phyloP scores from a whole-genome alignment of 2,888 invertebrate genomes.

The Prosopocoilus inquinatus region DNA sequence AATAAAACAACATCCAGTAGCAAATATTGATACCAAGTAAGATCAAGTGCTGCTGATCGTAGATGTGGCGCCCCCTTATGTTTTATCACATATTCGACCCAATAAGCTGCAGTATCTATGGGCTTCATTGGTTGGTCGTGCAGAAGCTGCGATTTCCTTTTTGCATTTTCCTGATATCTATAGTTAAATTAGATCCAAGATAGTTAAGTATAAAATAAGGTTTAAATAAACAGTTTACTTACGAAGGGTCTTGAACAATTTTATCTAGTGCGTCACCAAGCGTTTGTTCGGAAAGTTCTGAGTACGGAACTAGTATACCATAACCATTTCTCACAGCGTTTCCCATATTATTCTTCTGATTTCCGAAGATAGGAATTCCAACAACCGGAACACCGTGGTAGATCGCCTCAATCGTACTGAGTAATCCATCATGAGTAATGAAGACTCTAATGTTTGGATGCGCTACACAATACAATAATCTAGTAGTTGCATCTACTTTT shows the following conservation, averaged over 20 bases:
- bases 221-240: constrained; percentile 16
- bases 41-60: constrained; percentile 30
- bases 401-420: too few relatives aligned
- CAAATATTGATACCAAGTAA: constrained; percentile 36
- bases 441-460: constrained; percentile 30
- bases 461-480: constrained; percentile 23
- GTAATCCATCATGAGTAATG: constrained; percentile 33
- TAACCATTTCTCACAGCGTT: constrained; percentile 23
- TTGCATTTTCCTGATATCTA: constrained; percentile 26
- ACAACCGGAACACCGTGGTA: constrained; percentile 28
- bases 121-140: constrained; percentile 38
- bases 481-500: not conserved
- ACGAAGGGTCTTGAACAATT: constrained; percentile 22
- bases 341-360: constrained; percentile 25
- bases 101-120: constrained; percentile 36
- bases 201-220: not conserved
- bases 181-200: too few relatives aligned
- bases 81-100: constrained; percentile 39
- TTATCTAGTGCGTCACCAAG: constrained; percentile 22
- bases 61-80: constrained; percentile 40
- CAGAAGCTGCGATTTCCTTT: constrained; percentile 32
- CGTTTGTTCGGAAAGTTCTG: constrained; percentile 20
- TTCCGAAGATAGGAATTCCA: constrained; percentile 28
- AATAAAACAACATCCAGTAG: constrained; percentile 33
- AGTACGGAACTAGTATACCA: constrained; percentile 21